Evolutionary conservation across 1,140 invertebrate genomes (phyloP).

Genomic region (Bradysia coprophila): DNA sequence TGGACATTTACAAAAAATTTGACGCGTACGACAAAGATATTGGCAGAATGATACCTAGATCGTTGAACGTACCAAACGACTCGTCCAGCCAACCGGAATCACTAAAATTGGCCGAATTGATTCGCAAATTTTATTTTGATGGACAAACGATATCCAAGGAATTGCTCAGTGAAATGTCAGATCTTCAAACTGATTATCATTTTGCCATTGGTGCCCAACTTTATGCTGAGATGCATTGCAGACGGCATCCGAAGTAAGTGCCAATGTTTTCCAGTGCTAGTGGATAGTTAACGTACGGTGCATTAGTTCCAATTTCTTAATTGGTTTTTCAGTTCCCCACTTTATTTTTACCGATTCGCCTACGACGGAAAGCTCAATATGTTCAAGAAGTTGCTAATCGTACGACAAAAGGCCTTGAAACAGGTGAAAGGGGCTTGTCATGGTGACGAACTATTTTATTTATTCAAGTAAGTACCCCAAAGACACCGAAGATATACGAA

Average conservation of each 20-base stretch:
- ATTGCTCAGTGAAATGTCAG: conserved; percentile 9
- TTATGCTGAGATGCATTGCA: conserved; percentile 12
- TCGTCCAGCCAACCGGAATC: conserved; percentile 4
- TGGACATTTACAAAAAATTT: conserved; percentile 9
- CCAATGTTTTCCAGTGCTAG: neutral
- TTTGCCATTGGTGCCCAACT: conserved; percentile 13
- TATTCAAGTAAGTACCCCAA: conserved; percentile 25
- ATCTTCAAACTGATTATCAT: conserved; percentile 14
- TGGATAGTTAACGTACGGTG: neutral
- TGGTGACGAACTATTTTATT: conserved; percentile 35
- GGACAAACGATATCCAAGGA: conserved; percentile 8
- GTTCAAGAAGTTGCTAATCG: conserved; percentile 30
- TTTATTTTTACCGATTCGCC: conserved; percentile 28
- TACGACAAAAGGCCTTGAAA: conserved; percentile 12
- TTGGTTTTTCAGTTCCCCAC: conserved; percentile 5
- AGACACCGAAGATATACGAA: neutral
- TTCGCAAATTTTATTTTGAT: conserved; percentile 16
- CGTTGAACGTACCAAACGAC: neutral
- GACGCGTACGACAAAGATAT: conserved; percentile 12
- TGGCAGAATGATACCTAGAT: neutral
- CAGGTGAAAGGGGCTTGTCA: conserved; percentile 31
- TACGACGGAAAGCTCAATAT: conserved; percentile 32
- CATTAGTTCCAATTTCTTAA: neutral
- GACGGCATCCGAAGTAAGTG: conserved; percentile 8
- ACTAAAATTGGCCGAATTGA: conserved; percentile 8